Percentiles rank a stretch among this genome's conserved stretches.
Evolutionary conservation across 2,888 invertebrate genomes (phyloP).

Genomic region (Smittia sp.): DNA sequence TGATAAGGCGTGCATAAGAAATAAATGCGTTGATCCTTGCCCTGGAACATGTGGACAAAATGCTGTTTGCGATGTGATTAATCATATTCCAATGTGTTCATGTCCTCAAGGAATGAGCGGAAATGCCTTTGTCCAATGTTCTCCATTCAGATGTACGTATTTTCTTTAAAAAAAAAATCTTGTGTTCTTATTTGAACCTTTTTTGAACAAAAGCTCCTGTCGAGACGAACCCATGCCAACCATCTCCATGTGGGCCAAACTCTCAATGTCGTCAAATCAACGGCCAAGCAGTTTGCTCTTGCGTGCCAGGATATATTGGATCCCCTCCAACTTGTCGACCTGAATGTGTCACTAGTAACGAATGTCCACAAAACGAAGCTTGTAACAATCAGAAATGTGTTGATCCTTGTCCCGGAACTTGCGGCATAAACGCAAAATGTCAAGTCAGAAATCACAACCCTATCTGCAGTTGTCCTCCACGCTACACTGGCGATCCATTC

Average conservation of each 20-base stretch:
- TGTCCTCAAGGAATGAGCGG: constrained; percentile 65
- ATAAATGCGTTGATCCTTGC: constrained; percentile 71
- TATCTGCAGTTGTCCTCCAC: constrained; percentile 72
- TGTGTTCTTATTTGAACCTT: constrained; percentile 47
- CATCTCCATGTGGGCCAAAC: constrained; percentile 76
- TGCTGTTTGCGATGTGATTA: constrained; percentile 62
- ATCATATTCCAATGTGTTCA: constrained; percentile 60
- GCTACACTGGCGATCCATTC: constrained; percentile 57
- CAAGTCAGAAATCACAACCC: constrained; percentile 71
- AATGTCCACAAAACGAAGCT: constrained; percentile 72
- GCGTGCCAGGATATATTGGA: constrained; percentile 72
- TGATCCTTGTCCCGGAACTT: constrained; percentile 82
- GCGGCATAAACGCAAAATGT: constrained; percentile 73
- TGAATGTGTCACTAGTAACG: constrained; percentile 75
- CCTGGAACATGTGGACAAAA: constrained; percentile 68
- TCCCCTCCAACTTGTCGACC: constrained; percentile 78
- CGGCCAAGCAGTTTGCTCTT: constrained; percentile 68
- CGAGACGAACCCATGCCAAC: constrained; percentile 65
- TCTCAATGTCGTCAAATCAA: constrained; percentile 61
- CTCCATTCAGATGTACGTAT: constrained; percentile 27
- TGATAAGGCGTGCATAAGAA: constrained; percentile 69
- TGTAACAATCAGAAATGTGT: constrained; percentile 77
- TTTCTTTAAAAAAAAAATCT: constrained; percentile 47
- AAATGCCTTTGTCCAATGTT: constrained; percentile 68
- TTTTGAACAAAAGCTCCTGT: constrained; percentile 54